Conservation (phyloP, 2,113 vertebrate genomes). For the Montifringilla adamsi region DNA sequence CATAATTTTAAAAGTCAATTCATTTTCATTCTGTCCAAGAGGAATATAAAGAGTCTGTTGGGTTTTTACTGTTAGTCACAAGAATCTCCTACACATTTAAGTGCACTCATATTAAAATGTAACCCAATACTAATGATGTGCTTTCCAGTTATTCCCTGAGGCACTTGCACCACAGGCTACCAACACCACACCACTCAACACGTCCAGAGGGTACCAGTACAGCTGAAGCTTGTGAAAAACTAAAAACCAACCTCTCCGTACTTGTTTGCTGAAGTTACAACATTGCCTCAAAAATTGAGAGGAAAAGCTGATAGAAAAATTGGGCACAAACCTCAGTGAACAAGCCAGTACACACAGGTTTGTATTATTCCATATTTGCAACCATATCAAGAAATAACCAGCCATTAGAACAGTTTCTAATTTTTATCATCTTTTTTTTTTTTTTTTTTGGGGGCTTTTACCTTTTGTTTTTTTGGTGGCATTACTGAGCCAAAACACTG, state of each 20-base stretch:
- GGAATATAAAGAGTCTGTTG: background rate
- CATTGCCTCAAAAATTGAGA: background rate
- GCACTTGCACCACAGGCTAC: background rate
- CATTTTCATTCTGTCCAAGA: background rate
- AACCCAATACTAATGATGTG: background rate
- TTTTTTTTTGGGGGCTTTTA: no score
- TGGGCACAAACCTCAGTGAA: background rate
- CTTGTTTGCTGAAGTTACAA: background rate
- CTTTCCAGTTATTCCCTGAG: background rate
- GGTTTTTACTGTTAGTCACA: background rate
- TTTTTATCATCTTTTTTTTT: background rate
- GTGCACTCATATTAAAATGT: background rate
- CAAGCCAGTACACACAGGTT: background rate
- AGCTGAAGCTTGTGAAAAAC: background rate
- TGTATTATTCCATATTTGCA: background rate
- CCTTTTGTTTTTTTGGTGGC: background rate
- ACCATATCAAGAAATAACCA: slow-evolving; percentile 9
- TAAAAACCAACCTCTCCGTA: background rate
- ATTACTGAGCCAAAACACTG: slow-evolving; percentile 27
- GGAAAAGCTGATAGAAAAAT: background rate
- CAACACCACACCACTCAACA: background rate
- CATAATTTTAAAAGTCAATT: background rate
- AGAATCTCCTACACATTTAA: background rate
- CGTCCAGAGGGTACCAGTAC: background rate
- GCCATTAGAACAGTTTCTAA: slow-evolving; percentile 25